phyloP scores from a whole-genome alignment of 2,113 vertebrate species.

The Speoplatyrhinus poulsoni region DNA sequence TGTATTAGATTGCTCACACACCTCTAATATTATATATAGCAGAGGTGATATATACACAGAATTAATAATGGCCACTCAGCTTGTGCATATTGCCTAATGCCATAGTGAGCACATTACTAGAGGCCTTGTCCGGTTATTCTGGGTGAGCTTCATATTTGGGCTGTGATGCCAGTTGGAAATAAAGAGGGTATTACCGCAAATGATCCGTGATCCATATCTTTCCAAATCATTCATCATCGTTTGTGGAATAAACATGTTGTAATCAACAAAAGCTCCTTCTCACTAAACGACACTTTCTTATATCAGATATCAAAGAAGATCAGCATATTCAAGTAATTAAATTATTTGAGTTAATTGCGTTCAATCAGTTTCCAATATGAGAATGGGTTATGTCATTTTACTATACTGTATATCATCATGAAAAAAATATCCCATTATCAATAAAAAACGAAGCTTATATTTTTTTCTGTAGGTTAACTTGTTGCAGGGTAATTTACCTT shows the following conservation, averaged over 20 bases:
- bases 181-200: slow-evolving; percentile 37
- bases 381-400: background rate
- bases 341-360: background rate
- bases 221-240: slow-evolving; percentile 27
- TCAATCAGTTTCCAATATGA: background rate
- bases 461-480: slow-evolving; percentile 27
- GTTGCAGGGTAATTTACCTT: background rate
- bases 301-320: slow-evolving; percentile 57
- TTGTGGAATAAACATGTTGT: slow-evolving; percentile 61
- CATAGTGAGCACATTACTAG: slow-evolving; percentile 35
- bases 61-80: slow-evolving; percentile 34
- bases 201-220: slow-evolving; percentile 34
- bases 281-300: slow-evolving; percentile 47
- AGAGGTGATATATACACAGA: slow-evolving; percentile 4
- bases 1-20: background rate
- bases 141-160: slow-evolving; percentile 47
- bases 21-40: background rate
- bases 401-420: background rate
- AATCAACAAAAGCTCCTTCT: slow-evolving; percentile 35
- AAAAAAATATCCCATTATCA: background rate
- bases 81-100: slow-evolving; percentile 43
- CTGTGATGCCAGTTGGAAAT: slow-evolving; percentile 57
- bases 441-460: slow-evolving; percentile 12
- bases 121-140: slow-evolving; percentile 61
- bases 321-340: slow-evolving; percentile 25